These are phyloP conservation scores for Tachina lurida DNA, from an alignment of 2,888 invertebrate species.

Conservation along the genomic window DNA sequence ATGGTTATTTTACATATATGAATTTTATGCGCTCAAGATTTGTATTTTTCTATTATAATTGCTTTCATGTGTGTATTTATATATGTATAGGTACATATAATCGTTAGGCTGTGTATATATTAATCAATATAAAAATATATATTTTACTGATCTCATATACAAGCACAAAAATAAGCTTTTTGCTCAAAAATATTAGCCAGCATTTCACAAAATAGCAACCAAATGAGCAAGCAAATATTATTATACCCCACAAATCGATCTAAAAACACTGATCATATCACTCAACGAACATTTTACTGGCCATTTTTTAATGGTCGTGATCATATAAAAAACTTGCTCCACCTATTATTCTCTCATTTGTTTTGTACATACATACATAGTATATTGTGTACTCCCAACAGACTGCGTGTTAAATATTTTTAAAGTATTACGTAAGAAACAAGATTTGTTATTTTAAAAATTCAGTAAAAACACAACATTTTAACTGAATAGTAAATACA, in stretches of 20 bases:
- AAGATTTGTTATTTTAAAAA: slow-evolving; percentile 11
- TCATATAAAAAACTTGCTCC: slow-evolving; percentile 34
- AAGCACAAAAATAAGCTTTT: slow-evolving; percentile 43
- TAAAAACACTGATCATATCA: background rate
- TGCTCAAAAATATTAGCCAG: slow-evolving; percentile 41
- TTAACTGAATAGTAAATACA: background rate
- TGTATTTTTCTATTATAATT: background rate
- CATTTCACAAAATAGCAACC: slow-evolving; percentile 56
- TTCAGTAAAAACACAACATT: slow-evolving; percentile 21
- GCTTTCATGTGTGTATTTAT: background rate
- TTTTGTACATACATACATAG: background rate
- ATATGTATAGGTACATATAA: background rate
- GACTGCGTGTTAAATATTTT: slow-evolving; percentile 73
- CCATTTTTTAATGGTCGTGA: slow-evolving; percentile 17
- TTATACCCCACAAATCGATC: background rate
- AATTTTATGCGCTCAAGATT: no score
- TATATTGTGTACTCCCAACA: background rate
- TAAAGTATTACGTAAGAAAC: slow-evolving; percentile 80
- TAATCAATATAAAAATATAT: no score
- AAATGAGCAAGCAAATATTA: background rate
- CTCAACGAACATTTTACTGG: slow-evolving; percentile 12
- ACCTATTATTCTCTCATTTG: slow-evolving; percentile 31
- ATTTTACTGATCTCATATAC: background rate
- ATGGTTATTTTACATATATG: no score
- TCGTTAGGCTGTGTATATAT: background rate